These are phyloP conservation scores for Haemorhous mexicanus DNA, from an alignment of 2,113 vertebrate genomes.

Conservation along the genomic window DNA sequence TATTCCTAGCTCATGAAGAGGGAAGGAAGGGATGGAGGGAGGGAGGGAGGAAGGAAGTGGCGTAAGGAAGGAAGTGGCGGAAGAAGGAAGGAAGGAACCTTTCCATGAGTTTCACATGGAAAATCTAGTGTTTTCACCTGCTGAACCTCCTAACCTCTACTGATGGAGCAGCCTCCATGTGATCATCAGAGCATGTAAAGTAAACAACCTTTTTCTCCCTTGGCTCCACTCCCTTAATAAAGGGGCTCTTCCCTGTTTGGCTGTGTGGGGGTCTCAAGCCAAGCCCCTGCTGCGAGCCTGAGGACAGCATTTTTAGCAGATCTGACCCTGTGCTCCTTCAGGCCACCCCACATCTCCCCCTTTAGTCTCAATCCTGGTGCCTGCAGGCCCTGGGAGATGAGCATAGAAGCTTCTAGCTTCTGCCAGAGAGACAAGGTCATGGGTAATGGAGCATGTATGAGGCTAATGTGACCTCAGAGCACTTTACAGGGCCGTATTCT, in stretches of 20 bases:
- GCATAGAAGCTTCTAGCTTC: not conserved
- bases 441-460: not conserved
- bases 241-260: not conserved
- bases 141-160: not conserved
- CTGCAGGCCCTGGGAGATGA: not conserved
- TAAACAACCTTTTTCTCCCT: not conserved
- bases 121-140: not conserved
- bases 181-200: not conserved
- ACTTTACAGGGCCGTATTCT: conserved; percentile 3
- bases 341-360: not conserved
- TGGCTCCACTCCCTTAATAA: not conserved
- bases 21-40: not conserved
- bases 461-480: conserved; percentile 49
- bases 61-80: not conserved
- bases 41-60: fast-evolving
- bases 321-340: not conserved
- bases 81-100: not conserved
- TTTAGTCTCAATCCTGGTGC: not conserved
- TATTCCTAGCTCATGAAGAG: not conserved
- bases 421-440: conserved; percentile 4
- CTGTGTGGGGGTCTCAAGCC: not conserved
- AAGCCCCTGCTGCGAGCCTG: not conserved
- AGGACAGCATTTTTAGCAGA: not conserved
- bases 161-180: not conserved
- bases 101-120: not conserved